phyloP scores from a whole-genome alignment of 1,140 invertebrate genomes.

The Cherax quadricarinatus region DNA sequence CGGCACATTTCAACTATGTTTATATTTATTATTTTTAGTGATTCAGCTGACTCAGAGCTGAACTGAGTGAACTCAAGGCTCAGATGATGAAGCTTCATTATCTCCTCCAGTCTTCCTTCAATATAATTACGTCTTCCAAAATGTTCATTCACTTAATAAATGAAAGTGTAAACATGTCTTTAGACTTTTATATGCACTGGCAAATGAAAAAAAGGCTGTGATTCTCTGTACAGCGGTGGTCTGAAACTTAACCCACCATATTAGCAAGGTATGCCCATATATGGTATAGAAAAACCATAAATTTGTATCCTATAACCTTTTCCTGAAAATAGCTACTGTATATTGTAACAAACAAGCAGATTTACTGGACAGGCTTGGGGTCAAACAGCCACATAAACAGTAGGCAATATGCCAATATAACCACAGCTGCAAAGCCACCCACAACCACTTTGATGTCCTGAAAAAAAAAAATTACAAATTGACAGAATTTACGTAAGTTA shows the following conservation, averaged over 20 bases:
- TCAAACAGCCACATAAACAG: conserved; percentile 16
- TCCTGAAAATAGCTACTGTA: not conserved
- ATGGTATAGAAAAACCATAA: not conserved
- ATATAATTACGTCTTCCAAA: not conserved
- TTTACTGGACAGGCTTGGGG: not conserved
- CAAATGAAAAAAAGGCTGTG: no score
- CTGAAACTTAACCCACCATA: no score
- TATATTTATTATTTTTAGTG: no score
- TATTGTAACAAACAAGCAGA: not conserved
- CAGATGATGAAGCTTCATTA: no score
- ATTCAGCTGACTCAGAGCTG: no score
- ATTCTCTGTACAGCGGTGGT: no score
- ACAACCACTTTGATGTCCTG: conserved; percentile 3
- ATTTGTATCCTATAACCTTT: not conserved
- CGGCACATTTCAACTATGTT: no score
- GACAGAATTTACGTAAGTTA: not conserved
- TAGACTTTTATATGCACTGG: no score
- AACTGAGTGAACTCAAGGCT: no score
- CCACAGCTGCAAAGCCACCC: conserved; percentile 14
- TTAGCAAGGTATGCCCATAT: not conserved
- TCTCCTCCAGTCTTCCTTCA: no score
- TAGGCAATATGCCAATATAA: conserved; percentile 12
- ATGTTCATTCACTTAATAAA: no score
- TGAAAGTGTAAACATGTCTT: no score
- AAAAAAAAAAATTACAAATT: not conserved